Evolutionary conservation across 2,888 invertebrate species (phyloP).

Genomic region (Mamestra brassicae): DNA sequence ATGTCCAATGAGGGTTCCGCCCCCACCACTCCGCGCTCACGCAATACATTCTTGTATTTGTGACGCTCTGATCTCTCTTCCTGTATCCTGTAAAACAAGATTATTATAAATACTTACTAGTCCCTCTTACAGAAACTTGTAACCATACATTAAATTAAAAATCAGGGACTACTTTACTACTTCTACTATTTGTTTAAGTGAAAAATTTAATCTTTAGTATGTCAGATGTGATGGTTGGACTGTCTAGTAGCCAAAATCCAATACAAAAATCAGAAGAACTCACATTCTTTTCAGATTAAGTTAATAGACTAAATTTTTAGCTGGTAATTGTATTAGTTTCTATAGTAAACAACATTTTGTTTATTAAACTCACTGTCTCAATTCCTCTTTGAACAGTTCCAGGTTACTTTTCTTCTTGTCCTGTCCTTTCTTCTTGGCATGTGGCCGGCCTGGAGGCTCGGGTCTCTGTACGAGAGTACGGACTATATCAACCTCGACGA

Average conservation of each 20-base stretch:
- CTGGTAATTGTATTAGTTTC: neutral
- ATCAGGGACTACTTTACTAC: too few relatives aligned
- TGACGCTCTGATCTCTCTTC: slow-evolving; percentile 99
- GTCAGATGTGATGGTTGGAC: too few relatives aligned
- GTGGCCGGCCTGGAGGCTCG: slow-evolving; percentile 74
- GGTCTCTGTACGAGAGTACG: slow-evolving; percentile 91
- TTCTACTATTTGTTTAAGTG: too few relatives aligned
- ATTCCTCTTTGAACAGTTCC: slow-evolving; percentile 99
- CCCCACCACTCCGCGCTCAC: slow-evolving; percentile 85
- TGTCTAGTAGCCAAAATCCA: too few relatives aligned
- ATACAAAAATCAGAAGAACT: too few relatives aligned
- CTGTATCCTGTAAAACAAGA: slow-evolving; percentile 94
- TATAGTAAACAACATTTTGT: neutral
- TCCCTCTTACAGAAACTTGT: neutral
- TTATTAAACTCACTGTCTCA: slow-evolving; percentile 94
- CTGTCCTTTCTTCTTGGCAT: slow-evolving; percentile 78
- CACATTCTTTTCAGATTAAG: neutral
- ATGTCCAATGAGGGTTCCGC: slow-evolving; percentile 78
- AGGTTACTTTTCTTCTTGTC: slow-evolving; percentile 99
- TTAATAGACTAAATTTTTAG: neutral
- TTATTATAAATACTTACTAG: neutral
- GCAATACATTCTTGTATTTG: slow-evolving; percentile 95
- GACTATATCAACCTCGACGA: slow-evolving; percentile 79
- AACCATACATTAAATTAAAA: too few relatives aligned
- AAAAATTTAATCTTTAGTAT: too few relatives aligned